A percentile compares a stretch with the other conserved stretches of the same genome.
These are phyloP conservation scores for Xenopus petersii DNA, from an alignment of 2,797 vertebrate species.

Conservation along the genomic window DNA sequence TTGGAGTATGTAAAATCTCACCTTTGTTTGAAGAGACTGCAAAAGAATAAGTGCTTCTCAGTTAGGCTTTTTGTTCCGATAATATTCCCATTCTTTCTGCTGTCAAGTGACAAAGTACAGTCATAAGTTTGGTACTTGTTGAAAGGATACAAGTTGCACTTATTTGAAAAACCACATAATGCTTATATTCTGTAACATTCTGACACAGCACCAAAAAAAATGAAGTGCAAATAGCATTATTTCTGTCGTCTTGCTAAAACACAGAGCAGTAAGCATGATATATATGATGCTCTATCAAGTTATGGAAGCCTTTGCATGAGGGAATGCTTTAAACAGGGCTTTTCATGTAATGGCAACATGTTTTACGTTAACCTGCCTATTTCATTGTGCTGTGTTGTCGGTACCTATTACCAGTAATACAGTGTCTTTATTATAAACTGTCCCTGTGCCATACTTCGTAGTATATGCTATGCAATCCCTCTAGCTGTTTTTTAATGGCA, in stretches of 20 bases:
- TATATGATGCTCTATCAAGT: neutral
- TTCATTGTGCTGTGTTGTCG: no score
- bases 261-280: neutral
- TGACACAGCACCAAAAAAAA: neutral
- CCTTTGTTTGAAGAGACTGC: no score
- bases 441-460: no score
- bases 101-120: neutral
- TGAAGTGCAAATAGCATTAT: neutral
- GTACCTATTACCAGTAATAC: no score
- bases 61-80: neutral
- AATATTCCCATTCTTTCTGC: neutral
- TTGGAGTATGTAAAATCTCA: no score
- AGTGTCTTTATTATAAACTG: no score
- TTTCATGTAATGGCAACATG: neutral
- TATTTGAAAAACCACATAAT: neutral
- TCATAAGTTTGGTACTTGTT: neutral
- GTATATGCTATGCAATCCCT: no score
- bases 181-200: neutral
- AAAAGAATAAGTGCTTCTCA: no score
- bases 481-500: no score
- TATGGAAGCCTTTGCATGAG: neutral
- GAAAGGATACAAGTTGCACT: neutral
- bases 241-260: neutral
- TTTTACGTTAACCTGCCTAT: neutral
- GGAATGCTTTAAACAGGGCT: neutral